Evolutionary conservation across 2,797 vertebrate species (phyloP), one percentile per base, ranked within the genome.

Genomic region (Triplophysa yarkandensis): DNA sequence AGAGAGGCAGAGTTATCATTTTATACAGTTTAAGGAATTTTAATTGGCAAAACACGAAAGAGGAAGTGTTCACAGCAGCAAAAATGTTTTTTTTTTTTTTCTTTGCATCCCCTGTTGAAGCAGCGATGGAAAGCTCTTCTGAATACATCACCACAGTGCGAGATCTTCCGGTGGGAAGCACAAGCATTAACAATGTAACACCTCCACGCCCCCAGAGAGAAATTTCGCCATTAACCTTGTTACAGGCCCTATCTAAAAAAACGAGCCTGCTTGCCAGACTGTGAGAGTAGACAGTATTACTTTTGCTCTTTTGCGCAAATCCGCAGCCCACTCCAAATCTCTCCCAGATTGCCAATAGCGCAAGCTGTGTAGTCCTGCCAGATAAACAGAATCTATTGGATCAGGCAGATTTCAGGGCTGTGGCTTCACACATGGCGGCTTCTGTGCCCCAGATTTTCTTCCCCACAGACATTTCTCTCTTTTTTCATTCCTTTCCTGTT

Each of bases 311-410:
- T 88, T 83, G 62, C 72, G 62, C 74, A 85, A 90, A 91, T 91
- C 86, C 85, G 79, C 88, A 87, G 86, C 87, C 84, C 82, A 86
- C 84, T 90, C 88, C 88, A 90, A 91, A 91, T 92, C 90, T 89
- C 83, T 85, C 89, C 88, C 90, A 91, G 90, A 91, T 91, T 91
- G 89, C 87, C 88, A 88, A 87, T 85, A 87, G 88, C 88, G 86
- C 85, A 86, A 67, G 41, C 52, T 67, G 52, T 60, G 72, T 39
- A 60, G 72, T 86, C 84, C 87, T 87, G 91, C 91, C 91, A 91
- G 91, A 91, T 87, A 89, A 90, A 91, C 90, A 89, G 84, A 91
- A 91, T 92, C 90, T 89, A 91, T 88, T 89, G 89, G 91, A 93
- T 91, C 89, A 87, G 88, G 85, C 86, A 84, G 85, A 91, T 90